A percentile compares a stretch with the other conserved stretches of the same genome.
Evolutionary conservation across 2,888 invertebrate species (phyloP).

Genomic region (Plebejus melissa): DNA sequence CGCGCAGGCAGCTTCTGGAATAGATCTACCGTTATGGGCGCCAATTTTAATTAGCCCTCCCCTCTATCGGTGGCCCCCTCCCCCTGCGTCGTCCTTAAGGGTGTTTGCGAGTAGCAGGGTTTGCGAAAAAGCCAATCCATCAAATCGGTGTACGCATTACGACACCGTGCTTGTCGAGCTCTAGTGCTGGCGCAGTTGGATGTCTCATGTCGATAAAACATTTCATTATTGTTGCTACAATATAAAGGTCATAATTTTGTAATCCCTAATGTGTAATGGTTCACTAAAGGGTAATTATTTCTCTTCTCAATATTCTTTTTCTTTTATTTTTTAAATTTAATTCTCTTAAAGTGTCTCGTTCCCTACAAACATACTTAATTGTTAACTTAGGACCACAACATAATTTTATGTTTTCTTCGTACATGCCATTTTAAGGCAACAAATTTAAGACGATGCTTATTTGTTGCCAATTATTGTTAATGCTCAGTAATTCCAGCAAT

Average conservation of each 20-base stretch:
- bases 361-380: not conserved
- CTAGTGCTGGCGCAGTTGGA: constrained; percentile 45
- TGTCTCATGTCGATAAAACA: constrained; percentile 38
- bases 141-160: constrained; percentile 75
- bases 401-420: not conserved
- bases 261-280: too few relatives aligned
- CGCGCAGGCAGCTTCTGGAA: constrained; percentile 35
- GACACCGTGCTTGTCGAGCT: constrained; percentile 67
- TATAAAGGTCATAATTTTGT: not conserved
- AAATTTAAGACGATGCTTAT: not conserved
- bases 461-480: constrained; percentile 8
- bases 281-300: too few relatives aligned
- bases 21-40: constrained; percentile 49
- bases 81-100: constrained; percentile 57
- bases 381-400: not conserved
- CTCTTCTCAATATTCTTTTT: too few relatives aligned
- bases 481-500: not conserved
- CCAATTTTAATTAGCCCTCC: constrained; percentile 73
- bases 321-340: too few relatives aligned
- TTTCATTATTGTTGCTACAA: not conserved
- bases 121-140: constrained; percentile 78
- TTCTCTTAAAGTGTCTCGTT: too few relatives aligned
- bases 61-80: constrained; percentile 38
- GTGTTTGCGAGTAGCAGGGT: constrained; percentile 78
- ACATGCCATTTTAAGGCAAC: not conserved